phyloP scores from a whole-genome alignment of 37 sponge, comb jelly and placozoan species.

The Theonella swinhoei region DNA sequence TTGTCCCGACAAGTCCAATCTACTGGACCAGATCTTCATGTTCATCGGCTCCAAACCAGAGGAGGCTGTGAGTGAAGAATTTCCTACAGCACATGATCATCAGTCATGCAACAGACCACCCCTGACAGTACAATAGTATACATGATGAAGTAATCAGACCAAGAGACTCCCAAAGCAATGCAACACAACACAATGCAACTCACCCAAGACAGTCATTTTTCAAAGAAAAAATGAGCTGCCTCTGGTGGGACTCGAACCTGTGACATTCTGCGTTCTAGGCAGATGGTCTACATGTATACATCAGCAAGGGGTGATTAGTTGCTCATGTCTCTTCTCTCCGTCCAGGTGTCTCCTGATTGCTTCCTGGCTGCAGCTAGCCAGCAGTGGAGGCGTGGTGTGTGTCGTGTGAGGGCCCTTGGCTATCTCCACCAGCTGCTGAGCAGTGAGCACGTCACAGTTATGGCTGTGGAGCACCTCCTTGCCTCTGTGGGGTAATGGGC shows the following conservation, averaged over 20 bases:
- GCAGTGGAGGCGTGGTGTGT: constrained; percentile 72
- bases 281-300: too few relatives aligned
- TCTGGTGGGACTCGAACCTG: too few relatives aligned
- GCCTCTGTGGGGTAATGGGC: constrained; percentile 49
- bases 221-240: too few relatives aligned
- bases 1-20: constrained; percentile 33
- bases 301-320: too few relatives aligned
- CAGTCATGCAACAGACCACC: too few relatives aligned
- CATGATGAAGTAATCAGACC: too few relatives aligned
- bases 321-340: background rate
- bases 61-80: constrained; percentile 69
- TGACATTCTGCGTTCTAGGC: too few relatives aligned
- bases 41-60: constrained; percentile 85
- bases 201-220: too few relatives aligned
- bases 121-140: too few relatives aligned
- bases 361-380: constrained; percentile 78
- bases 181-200: too few relatives aligned
- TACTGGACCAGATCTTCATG: constrained; percentile 77
- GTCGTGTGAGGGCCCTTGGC: constrained; percentile 74
- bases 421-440: constrained; percentile 80
- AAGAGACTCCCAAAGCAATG: too few relatives aligned
- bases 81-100: too few relatives aligned
- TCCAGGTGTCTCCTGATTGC: constrained; percentile 70
- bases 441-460: constrained; percentile 18
- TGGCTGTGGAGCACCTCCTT: constrained; percentile 75